Evolutionary conservation across 2,113 vertebrate species (phyloP).

Genomic region (Lutjanus erythropterus): DNA sequence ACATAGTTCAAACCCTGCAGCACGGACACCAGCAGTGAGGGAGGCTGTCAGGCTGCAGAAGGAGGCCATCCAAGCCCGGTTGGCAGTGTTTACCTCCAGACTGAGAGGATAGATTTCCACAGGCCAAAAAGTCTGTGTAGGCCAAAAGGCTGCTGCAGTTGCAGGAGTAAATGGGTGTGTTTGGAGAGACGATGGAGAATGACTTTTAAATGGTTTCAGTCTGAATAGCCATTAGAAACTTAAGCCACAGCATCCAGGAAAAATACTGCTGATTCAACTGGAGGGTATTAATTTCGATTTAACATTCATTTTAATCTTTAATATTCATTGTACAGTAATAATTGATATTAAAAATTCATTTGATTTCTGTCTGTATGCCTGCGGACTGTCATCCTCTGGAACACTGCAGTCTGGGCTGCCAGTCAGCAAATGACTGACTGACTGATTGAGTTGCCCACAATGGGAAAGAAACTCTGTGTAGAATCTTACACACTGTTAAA

Average conservation of each 20-base stretch:
- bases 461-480: background rate
- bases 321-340: background rate
- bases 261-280: constrained; percentile 5
- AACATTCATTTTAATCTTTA: background rate
- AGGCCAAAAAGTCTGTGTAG: constrained; percentile 1
- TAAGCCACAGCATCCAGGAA: background rate
- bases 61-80: constrained; percentile 28
- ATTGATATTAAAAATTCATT: background rate
- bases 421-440: background rate
- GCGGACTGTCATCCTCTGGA: background rate
- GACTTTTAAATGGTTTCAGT: constrained; percentile 27
- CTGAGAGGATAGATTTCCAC: constrained; percentile 11
- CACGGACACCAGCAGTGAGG: constrained; percentile 22
- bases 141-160: constrained; percentile 24
- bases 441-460: background rate
- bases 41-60: constrained; percentile 32
- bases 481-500: too few species aligned
- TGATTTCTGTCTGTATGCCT: background rate
- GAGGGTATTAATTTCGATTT: background rate
- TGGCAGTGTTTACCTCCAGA: background rate
- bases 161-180: background rate
- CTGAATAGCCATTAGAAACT: background rate
- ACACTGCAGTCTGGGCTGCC: background rate
- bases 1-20: constrained; percentile 15
- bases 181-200: constrained; percentile 13